Evolutionary conservation across 2,797 vertebrate species (phyloP), one percentile per base, ranked within the genome.

Genomic region (Potorous gilbertii): DNA sequence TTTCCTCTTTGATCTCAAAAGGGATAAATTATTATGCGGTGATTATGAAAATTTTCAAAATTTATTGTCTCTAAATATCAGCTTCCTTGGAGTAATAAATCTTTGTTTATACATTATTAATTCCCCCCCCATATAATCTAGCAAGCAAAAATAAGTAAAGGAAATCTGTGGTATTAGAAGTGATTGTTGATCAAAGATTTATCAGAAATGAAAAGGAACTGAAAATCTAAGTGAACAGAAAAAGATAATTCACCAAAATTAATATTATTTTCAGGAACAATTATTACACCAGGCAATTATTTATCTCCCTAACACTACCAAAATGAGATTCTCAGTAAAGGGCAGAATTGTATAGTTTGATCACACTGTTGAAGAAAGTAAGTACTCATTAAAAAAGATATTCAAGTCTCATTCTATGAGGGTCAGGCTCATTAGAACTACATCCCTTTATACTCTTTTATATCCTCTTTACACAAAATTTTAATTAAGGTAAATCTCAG

Each of bases 401-500:
- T n/a, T 74, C 66, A 74, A 74, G n/a, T 40, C 34, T n/a, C 62
- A 66, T 66, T 16, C 4, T 40, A 74, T 40, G 1, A 74, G n/a
- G 66, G 18, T 74, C 66, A 74, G n/a, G 66, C n/a, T 74, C 66
- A 21, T 13, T 31, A 94, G 90, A 97, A 91, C 21, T 18, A 46
- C 5, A 34, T n/a, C 55, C 59, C 54, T 66, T 96, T 57, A 52
- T 8, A 52, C 52, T 52, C 6, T 52, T 52, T 52, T 52, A 52
- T 52, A 52, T 56, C 90, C 56, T 93, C 31, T 56, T 92, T 93
- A 94, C 55, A 74, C 34, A 93, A 90, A 50, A 52, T 95, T 92
- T 94, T 92, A 96, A 93, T 91, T 94, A 92, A 90, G 56, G 91
- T 40, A 95, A 91, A 95, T 92, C 62, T 96, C 52, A 94, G 34